phyloP scores from a whole-genome alignment of 2,888 invertebrate species.

The Lithophane semibrunnea region DNA sequence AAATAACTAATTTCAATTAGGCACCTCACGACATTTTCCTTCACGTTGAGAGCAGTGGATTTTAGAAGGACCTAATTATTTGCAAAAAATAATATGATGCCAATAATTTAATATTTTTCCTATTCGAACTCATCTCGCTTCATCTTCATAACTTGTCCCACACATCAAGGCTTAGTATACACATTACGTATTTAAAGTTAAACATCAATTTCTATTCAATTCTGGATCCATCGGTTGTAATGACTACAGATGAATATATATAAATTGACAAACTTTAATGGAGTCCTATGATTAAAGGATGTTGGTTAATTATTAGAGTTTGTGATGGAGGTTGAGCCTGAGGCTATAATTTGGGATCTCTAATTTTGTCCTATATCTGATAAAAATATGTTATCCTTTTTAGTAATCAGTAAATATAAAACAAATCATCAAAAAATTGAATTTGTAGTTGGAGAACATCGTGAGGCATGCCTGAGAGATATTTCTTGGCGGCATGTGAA shows the following conservation, averaged over 20 bases:
- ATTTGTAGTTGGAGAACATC: no score
- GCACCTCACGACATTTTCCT: no score
- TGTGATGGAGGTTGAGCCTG: background rate
- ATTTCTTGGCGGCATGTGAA: no score
- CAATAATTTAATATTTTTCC: background rate
- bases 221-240: constrained; percentile 52
- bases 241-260: constrained; percentile 58
- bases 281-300: constrained; percentile 50
- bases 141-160: constrained; percentile 19
- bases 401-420: background rate
- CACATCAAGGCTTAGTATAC: constrained; percentile 41
- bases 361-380: background rate
- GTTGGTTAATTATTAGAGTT: constrained; percentile 27
- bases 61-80: no score
- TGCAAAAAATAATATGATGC: no score
- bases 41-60: no score
- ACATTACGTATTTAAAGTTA: constrained; percentile 68
- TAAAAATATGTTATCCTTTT: background rate
- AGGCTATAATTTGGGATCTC: background rate
- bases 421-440: no score
- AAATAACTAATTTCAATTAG: no score
- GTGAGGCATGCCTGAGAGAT: no score
- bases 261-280: constrained; percentile 62
- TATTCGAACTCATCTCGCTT: constrained; percentile 12
- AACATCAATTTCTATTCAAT: constrained; percentile 71